Base-by-base conservation (phyloP, 1,140 invertebrate species). In the Microplitis demolitor region DNA sequence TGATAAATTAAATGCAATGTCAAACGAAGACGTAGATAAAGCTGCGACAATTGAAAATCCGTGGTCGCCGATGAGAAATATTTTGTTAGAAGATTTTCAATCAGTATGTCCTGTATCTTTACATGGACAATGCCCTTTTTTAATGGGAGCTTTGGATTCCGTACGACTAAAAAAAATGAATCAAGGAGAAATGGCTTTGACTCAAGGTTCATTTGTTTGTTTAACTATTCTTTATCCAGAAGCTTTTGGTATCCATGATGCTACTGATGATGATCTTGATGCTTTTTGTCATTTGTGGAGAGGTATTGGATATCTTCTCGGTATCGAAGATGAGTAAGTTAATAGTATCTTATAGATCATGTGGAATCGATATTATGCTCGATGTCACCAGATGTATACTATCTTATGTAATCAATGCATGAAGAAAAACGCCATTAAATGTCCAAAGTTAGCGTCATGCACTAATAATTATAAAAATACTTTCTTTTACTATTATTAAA, bases 261-360 rank as follows among this genome's bases (percentile, higher is more conserved):
- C 80, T 0, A 87, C 83, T 4, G 79, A 88, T 4, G 88, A 91
- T n/a, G 92, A 93, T 62, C 78, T 93, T 3, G 91, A 94, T 56
- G 91, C 90, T n/a, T 93, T 93, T 70, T 85, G 93, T 24, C 93
- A 97, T 80, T 89, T 95, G 72, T 97, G 95, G 95, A 89, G 91
- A 58, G 90, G 92, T 4, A 89, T 96, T 11, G 94, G 94, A 3
- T 91, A 93, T 79, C 83, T 94, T 70, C 87, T 96, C 39, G 95
- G 95, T 0, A 90, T 96, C 1, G 90, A 95, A 66, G 94, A 97
- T 78, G 89, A 89, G 89, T 93, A 79, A 81, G 81, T 80, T 58
- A 45, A 45, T 50, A 6, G 45, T 50, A 50, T 50, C 13, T 50
- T 9, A 50, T 50, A 9, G 1, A 50, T 9, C 45, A 50, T 50